Evolutionary conservation across 2,113 vertebrate genomes (phyloP), one percentile per base, ranked within the genome.

Genomic region (Seriola dumerili): DNA sequence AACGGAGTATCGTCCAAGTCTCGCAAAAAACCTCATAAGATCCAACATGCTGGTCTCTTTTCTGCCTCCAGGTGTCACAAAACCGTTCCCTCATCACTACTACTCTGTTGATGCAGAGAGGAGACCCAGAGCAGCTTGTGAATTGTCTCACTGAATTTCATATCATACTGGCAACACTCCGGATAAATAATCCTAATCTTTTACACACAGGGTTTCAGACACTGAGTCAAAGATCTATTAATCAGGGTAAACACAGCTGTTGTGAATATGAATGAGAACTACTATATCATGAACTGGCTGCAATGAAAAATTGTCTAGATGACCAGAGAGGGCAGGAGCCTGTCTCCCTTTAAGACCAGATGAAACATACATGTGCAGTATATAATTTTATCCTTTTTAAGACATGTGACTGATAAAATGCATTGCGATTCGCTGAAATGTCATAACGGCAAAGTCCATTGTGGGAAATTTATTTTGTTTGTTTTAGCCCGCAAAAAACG

Each of bases 1-100:
- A 55, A 57, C 38, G 9, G 21, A 40, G 52, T 17, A 57, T 42
- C 14, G 5, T 57, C 50, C 16, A 34, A 23, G n/a, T 36, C 29
- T n/a, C 10, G 1, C 2, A 36, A 1, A 1, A 11, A 38, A 11
- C 50, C 21, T 23, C 34, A 71, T 71, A 19, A 25, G 57, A 25
- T n/a, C 50, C 21, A 10, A 17, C 48, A 4, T n/a, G 34, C 29
- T 57, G 34, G 21, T 40, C 32, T n/a, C 67, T 38, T 16, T 55
- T 55, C 32, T 55, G 21, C 48, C 67, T 70, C 32, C 50, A 55
- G 67, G 67, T 70, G 67, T 70, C 48, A 4, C 50, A 38, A 52
- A 4, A 21, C 13, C 14, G 0, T 32, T 8, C 29, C 19, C 8
- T 54, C 25, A 52, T 68, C 46, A 44, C 42, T 67, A 44, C 42